Percentiles rank a stretch among this genome's conserved stretches.
phyloP scores from a whole-genome alignment of 1,140 invertebrate genomes.

The Drosophila littoralis region DNA sequence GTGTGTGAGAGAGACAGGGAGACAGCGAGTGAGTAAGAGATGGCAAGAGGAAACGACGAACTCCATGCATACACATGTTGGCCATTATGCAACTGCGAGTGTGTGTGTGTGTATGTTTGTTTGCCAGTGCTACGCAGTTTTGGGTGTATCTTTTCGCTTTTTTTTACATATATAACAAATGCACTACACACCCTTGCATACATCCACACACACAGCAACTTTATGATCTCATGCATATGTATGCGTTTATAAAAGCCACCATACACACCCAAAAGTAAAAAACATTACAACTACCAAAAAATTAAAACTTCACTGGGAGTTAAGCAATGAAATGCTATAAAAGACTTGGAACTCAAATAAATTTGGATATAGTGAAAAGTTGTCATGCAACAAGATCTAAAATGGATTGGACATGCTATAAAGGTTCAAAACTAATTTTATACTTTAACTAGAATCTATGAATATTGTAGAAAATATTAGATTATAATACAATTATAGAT shows the following conservation, averaged over 20 bases:
- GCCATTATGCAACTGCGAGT: conserved; percentile 50
- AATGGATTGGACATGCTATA: neutral
- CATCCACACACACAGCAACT: conserved; percentile 38
- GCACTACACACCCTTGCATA: conserved; percentile 51
- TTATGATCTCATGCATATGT: conserved; percentile 79
- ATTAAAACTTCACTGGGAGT: conserved; percentile 24
- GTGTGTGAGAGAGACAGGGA: neutral
- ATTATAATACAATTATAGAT: neutral
- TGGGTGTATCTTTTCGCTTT: conserved; percentile 31
- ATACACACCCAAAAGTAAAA: conserved; percentile 11
- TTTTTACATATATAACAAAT: conserved; percentile 75
- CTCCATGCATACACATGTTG: conserved; percentile 57
- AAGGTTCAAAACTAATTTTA: neutral
- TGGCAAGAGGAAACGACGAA: conserved; percentile 16
- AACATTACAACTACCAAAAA: conserved; percentile 30
- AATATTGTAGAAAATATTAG: neutral
- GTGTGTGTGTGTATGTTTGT: conserved; percentile 7
- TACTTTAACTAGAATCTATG: neutral
- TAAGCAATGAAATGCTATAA: conserved; percentile 33
- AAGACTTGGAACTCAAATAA: conserved; percentile 26
- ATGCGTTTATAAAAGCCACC: conserved; percentile 74
- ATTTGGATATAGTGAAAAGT: conserved; percentile 16
- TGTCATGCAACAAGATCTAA: neutral
- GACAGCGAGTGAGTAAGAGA: neutral
- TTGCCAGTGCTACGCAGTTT: conserved; percentile 21